These are phyloP conservation scores for Phalacrocorax pelagicus DNA, from an alignment of 2,113 vertebrate genomes.

Conservation along the genomic window DNA sequence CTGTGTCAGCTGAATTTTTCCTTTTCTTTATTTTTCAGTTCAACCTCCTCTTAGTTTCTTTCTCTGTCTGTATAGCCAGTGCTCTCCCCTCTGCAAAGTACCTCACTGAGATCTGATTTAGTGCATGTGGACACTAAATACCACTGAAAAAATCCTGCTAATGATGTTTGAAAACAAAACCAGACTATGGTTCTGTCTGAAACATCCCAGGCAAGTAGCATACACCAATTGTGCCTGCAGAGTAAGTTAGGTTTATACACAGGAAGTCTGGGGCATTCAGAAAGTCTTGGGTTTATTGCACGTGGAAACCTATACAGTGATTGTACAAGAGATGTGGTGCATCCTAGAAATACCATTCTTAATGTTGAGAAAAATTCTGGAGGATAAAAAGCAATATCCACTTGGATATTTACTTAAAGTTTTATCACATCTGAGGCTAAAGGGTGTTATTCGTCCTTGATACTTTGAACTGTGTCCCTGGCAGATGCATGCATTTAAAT, in stretches of 20 bases:
- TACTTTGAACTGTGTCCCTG: neutral
- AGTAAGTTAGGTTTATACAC: neutral
- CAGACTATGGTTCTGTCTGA: neutral
- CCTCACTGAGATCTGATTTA: neutral
- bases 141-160: neutral
- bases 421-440: neutral
- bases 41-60: neutral
- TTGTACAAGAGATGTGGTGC: accelerated
- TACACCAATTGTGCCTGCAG: neutral
- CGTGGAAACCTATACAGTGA: neutral
- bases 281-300: neutral
- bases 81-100: neutral
- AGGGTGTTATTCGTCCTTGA: neutral
- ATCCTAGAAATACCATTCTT: neutral
- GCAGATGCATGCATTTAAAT: neutral
- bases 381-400: neutral
- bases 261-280: neutral
- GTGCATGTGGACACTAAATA: neutral
- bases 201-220: neutral
- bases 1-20: neutral
- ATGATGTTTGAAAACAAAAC: neutral
- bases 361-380: neutral
- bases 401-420: neutral
- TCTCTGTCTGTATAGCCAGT: neutral
- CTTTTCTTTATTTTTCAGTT: neutral